These are phyloP conservation scores for Heliconius charithonia DNA, from an alignment of 2,888 invertebrate species.

Conservation along the genomic window DNA sequence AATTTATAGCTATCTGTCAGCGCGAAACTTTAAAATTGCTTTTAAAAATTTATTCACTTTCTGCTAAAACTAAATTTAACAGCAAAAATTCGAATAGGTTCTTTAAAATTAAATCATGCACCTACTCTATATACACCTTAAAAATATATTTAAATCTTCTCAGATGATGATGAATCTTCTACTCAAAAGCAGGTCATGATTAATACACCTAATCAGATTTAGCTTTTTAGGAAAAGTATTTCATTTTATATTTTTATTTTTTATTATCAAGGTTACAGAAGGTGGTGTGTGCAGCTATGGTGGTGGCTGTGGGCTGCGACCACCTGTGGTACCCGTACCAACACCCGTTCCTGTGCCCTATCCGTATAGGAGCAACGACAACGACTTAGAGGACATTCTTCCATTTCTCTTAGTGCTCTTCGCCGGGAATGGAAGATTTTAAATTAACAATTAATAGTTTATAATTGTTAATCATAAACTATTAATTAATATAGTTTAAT, in stretches of 20 bases:
- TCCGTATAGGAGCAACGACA: slow-evolving; percentile 32
- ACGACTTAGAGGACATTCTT: slow-evolving; percentile 39
- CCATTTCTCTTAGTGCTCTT: slow-evolving; percentile 42
- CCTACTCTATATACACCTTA: slow-evolving; percentile 3
- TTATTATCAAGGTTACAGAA: slow-evolving; percentile 37
- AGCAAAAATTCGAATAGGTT: slow-evolving; percentile 1
- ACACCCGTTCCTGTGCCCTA: slow-evolving; percentile 32
- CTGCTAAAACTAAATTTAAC: slow-evolving; percentile 8
- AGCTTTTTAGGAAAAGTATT: background rate
- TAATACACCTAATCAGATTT: background rate
- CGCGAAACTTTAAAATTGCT: slow-evolving; percentile 3
- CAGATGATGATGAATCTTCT: background rate
- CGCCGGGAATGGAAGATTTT: slow-evolving; percentile 18
- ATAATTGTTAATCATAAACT: too few relatives aligned
- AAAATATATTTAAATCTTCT: background rate
- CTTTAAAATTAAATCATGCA: background rate
- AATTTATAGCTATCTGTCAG: slow-evolving; percentile 7
- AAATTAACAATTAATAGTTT: slow-evolving; percentile 2
- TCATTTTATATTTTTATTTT: background rate
- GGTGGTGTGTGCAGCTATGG: slow-evolving; percentile 52
- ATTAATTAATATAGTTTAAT: background rate
- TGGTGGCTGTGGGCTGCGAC: slow-evolving; percentile 44
- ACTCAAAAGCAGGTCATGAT: background rate
- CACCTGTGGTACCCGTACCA: slow-evolving; percentile 20
- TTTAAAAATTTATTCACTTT: background rate